These are phyloP conservation scores for Hecatera dysodea DNA, from an alignment of 2,888 invertebrate species.

Conservation along the genomic window DNA sequence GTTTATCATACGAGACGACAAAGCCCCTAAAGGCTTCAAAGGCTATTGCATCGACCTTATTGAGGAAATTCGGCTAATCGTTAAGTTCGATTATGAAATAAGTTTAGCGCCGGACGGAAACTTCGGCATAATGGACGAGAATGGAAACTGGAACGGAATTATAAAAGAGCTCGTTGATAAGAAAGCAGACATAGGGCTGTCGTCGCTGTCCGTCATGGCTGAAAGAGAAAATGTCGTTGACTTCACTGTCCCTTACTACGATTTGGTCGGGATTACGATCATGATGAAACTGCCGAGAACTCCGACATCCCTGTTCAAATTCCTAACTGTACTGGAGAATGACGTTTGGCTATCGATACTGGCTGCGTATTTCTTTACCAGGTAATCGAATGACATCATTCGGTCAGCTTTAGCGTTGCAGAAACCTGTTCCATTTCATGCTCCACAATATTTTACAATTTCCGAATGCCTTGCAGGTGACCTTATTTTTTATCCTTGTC, in stretches of 20 bases:
- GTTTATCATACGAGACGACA: slow-evolving; percentile 94
- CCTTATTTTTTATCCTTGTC: slow-evolving; percentile 67
- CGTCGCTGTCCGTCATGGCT: slow-evolving; percentile 99
- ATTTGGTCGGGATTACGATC: slow-evolving; percentile 99
- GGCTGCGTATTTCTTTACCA: slow-evolving; percentile 98
- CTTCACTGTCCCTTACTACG: slow-evolving; percentile 99
- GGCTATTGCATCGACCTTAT: slow-evolving; percentile 99
- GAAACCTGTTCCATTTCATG: slow-evolving; percentile 69
- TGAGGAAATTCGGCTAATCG: slow-evolving; percentile 95
- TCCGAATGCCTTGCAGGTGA: slow-evolving; percentile 70
- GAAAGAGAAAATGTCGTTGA: slow-evolving; percentile 99
- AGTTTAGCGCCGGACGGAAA: slow-evolving; percentile 94
- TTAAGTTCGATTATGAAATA: slow-evolving; percentile 98
- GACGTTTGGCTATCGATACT: slow-evolving; percentile 99
- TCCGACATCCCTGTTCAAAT: slow-evolving; percentile 98
- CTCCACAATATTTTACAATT: slow-evolving; percentile 60
- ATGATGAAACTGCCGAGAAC: slow-evolving; percentile 97
- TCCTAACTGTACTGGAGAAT: slow-evolving; percentile 98
- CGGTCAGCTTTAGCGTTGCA: slow-evolving; percentile 55
- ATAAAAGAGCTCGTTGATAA: slow-evolving; percentile 95
- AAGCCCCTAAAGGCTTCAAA: slow-evolving; percentile 92
- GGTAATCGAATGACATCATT: slow-evolving; percentile 87
- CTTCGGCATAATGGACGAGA: slow-evolving; percentile 97
- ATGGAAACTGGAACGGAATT: slow-evolving; percentile 96
- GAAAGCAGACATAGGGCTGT: slow-evolving; percentile 98